phyloP scores from a whole-genome alignment of 2,888 invertebrate species.

The Drosophila meridionalis region DNA sequence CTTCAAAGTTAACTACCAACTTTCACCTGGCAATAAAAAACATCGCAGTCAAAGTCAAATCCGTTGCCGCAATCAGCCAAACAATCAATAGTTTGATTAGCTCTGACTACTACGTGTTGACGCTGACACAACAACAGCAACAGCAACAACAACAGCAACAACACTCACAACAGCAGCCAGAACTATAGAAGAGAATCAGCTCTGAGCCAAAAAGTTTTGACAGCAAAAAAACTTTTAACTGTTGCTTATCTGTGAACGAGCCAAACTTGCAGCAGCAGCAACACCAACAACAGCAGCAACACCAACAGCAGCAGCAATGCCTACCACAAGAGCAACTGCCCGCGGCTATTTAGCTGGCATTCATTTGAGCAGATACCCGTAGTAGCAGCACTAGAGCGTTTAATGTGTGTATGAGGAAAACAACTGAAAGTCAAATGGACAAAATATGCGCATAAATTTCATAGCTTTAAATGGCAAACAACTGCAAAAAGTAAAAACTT shows the following conservation, averaged over 20 bases:
- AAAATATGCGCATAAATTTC: slow-evolving; percentile 79
- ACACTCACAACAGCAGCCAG: slow-evolving; percentile 1
- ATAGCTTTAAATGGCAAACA: slow-evolving; percentile 24
- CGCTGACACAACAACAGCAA: slow-evolving; percentile 38
- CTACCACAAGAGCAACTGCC: slow-evolving; percentile 32
- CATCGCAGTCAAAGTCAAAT: slow-evolving; percentile 49
- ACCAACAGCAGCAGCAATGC: slow-evolving; percentile 2
- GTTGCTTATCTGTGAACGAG: slow-evolving; percentile 70
- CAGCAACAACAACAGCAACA: slow-evolving; percentile 23
- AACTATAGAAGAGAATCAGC: slow-evolving; percentile 41
- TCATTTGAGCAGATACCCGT: slow-evolving; percentile 37
- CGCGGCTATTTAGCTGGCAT: slow-evolving; percentile 50
- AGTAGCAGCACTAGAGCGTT: slow-evolving; percentile 3
- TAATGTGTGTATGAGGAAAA: slow-evolving; percentile 35
- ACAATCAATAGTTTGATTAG: slow-evolving; percentile 80
- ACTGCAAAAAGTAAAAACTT: slow-evolving; percentile 37
- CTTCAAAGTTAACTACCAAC: slow-evolving; percentile 59
- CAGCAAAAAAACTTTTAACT: slow-evolving; percentile 70
- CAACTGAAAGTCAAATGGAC: slow-evolving; percentile 61
- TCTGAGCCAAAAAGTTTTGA: slow-evolving; percentile 57
- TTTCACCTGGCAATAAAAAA: slow-evolving; percentile 77
- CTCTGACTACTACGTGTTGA: slow-evolving; percentile 74
- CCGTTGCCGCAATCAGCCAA: slow-evolving; percentile 71
- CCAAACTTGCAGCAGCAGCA: slow-evolving; percentile 32
- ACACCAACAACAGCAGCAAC: background rate